These are phyloP conservation scores for Rhamphomyia laevipes DNA, from an alignment of 2,888 invertebrate genomes.

Conservation along the genomic window DNA sequence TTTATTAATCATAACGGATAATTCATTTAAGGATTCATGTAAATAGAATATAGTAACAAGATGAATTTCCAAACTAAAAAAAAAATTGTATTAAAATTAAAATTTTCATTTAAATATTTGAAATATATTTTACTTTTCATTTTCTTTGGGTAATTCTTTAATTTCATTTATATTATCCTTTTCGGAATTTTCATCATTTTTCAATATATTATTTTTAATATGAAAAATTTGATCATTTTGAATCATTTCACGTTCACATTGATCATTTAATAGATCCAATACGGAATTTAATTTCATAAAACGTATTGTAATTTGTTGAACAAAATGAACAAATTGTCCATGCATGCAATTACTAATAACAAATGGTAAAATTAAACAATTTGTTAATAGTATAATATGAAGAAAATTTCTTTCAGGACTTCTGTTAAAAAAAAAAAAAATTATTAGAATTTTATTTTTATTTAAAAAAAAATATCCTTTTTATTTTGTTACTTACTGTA, in stretches of 20 bases:
- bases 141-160: neutral
- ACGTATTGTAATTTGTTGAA: conserved; percentile 30
- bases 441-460: neutral
- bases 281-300: conserved; percentile 29
- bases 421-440: conserved; percentile 13
- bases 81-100: too few relatives aligned
- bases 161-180: conserved; percentile 6
- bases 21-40: conserved; percentile 31
- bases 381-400: conserved; percentile 23
- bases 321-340: conserved; percentile 31
- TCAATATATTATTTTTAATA: conserved; percentile 21
- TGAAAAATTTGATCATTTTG: conserved; percentile 27
- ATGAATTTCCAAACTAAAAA: too few relatives aligned
- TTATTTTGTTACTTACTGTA: neutral
- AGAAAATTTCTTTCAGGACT: conserved; percentile 22
- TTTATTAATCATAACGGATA: conserved; percentile 28
- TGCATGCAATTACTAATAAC: conserved; percentile 29
- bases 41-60: conserved; percentile 31
- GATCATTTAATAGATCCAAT: conserved; percentile 29
- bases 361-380: conserved; percentile 25
- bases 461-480: neutral
- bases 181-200: conserved; percentile 3
- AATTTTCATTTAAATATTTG: neutral
- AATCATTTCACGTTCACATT: conserved; percentile 24
- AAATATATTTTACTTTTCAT: neutral